Conservation (phyloP, 1,140 invertebrate genomes). For the Chironomus striatipennis region DNA sequence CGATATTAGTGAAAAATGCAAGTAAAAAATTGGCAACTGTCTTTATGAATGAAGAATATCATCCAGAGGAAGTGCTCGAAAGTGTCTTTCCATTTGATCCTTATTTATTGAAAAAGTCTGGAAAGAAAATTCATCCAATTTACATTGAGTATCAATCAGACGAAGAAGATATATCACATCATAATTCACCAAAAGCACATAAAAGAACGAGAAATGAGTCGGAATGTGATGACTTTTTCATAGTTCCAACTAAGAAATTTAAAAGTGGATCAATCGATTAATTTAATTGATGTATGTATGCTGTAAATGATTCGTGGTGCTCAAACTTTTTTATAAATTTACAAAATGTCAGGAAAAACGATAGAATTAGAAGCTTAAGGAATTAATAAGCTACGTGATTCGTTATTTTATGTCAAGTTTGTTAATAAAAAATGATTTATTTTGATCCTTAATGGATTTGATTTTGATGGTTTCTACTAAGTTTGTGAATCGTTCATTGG, state of each 20-base stretch:
- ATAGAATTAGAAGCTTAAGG: too few relatives aligned
- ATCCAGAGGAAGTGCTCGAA: conserved; percentile 47
- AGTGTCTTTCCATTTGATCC: conserved; percentile 77
- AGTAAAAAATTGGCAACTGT: conserved; percentile 53
- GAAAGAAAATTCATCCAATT: conserved; percentile 37
- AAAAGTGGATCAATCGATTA: neutral
- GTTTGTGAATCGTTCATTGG: too few relatives aligned
- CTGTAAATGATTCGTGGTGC: too few relatives aligned
- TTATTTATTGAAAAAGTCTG: conserved; percentile 53
- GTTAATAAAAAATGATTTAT: too few relatives aligned
- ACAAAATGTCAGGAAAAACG: too few relatives aligned
- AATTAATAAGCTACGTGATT: too few relatives aligned
- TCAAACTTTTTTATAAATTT: too few relatives aligned
- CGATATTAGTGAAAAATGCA: conserved; percentile 78
- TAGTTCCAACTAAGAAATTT: neutral
- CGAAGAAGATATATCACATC: conserved; percentile 24
- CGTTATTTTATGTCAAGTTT: neutral
- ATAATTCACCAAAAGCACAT: neutral
- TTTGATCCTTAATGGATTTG: too few relatives aligned
- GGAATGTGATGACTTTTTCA: neutral
- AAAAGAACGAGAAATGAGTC: neutral
- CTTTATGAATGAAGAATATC: conserved; percentile 41
- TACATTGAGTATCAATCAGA: conserved; percentile 42
- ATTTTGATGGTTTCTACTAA: too few relatives aligned
- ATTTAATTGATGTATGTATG: too few relatives aligned